These are phyloP conservation scores for Typhlomys cinereus DNA, from an alignment of 2,113 vertebrate species.

Conservation along the genomic window DNA sequence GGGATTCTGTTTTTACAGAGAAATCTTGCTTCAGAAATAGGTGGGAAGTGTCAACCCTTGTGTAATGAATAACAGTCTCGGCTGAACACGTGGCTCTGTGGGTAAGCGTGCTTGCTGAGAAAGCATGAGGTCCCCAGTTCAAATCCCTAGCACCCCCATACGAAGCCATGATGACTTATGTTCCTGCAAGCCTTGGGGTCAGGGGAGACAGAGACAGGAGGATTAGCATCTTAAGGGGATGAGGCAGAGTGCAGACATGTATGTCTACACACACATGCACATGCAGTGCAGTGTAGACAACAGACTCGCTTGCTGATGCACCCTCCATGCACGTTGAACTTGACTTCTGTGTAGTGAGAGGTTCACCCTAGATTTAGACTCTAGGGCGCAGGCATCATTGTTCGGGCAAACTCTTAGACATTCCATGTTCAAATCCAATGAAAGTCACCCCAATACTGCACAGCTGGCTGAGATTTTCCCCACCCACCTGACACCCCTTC, in stretches of 20 bases:
- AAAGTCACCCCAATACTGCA: not conserved
- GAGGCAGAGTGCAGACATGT: too few relatives aligned
- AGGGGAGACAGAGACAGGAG: too few relatives aligned
- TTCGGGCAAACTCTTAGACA: not conserved
- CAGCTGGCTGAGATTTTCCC: not conserved
- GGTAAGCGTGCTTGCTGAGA: too few relatives aligned
- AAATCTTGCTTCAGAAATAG: not conserved
- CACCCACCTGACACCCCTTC: not conserved
- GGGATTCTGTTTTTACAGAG: not conserved
- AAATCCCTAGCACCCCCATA: too few relatives aligned
- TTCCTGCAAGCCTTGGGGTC: too few relatives aligned
- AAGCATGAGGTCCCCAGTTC: too few relatives aligned
- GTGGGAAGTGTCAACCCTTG: not conserved
- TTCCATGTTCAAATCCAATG: not conserved
- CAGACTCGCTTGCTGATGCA: not conserved
- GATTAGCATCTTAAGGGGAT: too few relatives aligned
- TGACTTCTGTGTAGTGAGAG: not conserved
- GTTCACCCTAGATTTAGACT: not conserved
- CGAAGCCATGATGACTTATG: too few relatives aligned
- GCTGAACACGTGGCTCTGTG: too few relatives aligned
- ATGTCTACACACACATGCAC: too few relatives aligned
- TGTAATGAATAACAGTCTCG: not conserved
- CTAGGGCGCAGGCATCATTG: not conserved
- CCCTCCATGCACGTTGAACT: not conserved
- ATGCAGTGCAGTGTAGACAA: too few relatives aligned